Base-by-base conservation (phyloP, 2,797 vertebrate species). In the Cacajao melanocephalus region DNA sequence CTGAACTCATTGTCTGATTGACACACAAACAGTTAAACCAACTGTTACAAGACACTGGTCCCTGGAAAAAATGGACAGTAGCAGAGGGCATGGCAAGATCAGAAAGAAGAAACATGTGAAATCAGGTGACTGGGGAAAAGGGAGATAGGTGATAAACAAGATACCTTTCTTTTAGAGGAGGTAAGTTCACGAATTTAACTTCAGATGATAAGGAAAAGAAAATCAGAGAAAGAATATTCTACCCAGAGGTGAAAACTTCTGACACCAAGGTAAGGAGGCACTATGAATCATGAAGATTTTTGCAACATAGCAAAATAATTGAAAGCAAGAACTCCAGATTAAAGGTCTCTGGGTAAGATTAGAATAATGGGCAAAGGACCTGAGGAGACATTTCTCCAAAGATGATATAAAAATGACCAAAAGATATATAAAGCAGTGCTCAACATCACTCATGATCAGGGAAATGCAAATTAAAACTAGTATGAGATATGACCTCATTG, bases 141-240 rank as follows among this genome's bases (percentile, higher is more conserved):
- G 9, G 12, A 41, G 4, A 64, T 33, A 50, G 33, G 4, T 88
- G 30, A 89, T 33, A 82, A 93, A 91, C 20, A 36, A 85, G 46
- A 76, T 88, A 46, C 0, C 5, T 55, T 93, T 12, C 7, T 46
- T 61, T 61, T 33, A 78, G 39, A 44, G 22, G 28, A 52, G 26
- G 12, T 64, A 55, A 75, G 11, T 5, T 58, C 13, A 1, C 28
- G 1, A 70, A n/a, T 26, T 87, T 8, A 88, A 52, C 82, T 89
- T 93, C 7, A 64, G 87, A 64, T 85, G 7, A n/a, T 90, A 64
- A 39, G 28, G 90, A 15, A n/a, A 82, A 52, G 15, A 36, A 81
- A 48, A 39, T 64, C 5, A 79, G 52, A 75, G n/a, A 70, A 93
- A 78, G 24, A 93, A 86, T 12, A 46, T 76, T 89, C 26, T 36